A percentile compares a stretch with the other conserved stretches of the same genome.
Conservation (phyloP, 2,888 invertebrate genomes). For the Microchrysa polita region DNA sequence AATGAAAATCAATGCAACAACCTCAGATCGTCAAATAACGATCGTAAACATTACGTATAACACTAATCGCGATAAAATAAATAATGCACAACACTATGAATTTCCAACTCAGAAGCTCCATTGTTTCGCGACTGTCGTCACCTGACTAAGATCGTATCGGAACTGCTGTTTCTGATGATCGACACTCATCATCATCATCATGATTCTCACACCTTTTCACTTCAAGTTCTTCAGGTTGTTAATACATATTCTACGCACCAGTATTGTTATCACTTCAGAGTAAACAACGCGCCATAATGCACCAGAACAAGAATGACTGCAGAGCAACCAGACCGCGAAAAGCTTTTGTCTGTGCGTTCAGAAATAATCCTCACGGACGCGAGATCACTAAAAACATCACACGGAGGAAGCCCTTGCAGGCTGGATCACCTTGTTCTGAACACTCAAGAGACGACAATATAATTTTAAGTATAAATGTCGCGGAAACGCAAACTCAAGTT, state of each 20-base stretch:
- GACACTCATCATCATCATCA: no score
- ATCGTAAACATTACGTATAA: slow-evolving; percentile 40
- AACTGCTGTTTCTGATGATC: neutral
- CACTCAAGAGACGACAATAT: neutral
- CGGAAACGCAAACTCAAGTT: slow-evolving; percentile 26
- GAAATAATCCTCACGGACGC: neutral
- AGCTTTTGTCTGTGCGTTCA: slow-evolving; percentile 24
- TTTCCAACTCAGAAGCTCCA: slow-evolving; percentile 55
- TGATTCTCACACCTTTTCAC: no score
- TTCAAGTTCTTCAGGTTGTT: neutral
- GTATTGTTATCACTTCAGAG: neutral
- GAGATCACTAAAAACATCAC: neutral
- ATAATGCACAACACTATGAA: slow-evolving; percentile 54
- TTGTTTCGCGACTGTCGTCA: slow-evolving; percentile 44
- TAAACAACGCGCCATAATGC: neutral
- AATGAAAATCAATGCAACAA: slow-evolving; percentile 1
- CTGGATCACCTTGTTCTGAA: slow-evolving; percentile 28
- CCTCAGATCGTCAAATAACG: slow-evolving; percentile 16
- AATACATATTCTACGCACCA: neutral
- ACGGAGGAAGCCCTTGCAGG: neutral
- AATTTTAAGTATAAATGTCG: slow-evolving; percentile 31
- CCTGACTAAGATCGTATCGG: neutral
- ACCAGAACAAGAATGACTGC: no score
- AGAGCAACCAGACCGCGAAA: neutral
- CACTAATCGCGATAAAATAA: slow-evolving; percentile 53